Evolutionary conservation across 1,140 invertebrate genomes (phyloP).

Genomic region (Nasonia giraulti): DNA sequence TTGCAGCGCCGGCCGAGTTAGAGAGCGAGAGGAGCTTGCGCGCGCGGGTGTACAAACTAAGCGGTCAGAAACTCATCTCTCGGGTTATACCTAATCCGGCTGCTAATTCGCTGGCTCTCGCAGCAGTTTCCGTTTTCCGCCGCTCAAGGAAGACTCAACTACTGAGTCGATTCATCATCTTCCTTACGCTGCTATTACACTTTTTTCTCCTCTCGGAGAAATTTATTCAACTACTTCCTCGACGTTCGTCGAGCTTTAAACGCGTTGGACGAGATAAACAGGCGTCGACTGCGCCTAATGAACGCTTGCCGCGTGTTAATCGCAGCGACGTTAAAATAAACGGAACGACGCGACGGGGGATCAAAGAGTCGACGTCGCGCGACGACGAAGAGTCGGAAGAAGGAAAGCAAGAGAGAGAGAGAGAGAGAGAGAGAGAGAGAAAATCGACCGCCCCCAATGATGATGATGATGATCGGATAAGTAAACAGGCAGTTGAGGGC

Average conservation of each 20-base stretch:
- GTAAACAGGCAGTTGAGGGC: background rate
- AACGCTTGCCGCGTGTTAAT: background rate
- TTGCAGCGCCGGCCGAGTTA: background rate
- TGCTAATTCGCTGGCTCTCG: background rate
- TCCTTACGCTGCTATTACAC: background rate
- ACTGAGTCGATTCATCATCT: no score
- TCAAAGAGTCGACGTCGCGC: background rate
- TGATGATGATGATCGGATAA: constrained; percentile 11
- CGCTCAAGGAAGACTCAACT: background rate
- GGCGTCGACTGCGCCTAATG: background rate
- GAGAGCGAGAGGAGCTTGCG: background rate
- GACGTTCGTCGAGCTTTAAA: background rate
- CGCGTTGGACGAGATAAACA: background rate
- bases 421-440: no score
- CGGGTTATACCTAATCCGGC: background rate
- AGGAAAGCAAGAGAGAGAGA: background rate
- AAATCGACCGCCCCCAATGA: background rate
- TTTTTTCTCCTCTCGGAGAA: background rate
- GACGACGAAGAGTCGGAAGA: background rate
- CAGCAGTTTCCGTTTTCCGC: background rate
- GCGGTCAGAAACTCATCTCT: background rate
- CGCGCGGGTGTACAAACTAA: background rate
- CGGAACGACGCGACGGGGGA: background rate
- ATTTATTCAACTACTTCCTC: background rate
- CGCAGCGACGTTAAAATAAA: background rate